phyloP scores from a whole-genome alignment of 2,888 invertebrate genomes.

The Trissoscelio sp. region DNA sequence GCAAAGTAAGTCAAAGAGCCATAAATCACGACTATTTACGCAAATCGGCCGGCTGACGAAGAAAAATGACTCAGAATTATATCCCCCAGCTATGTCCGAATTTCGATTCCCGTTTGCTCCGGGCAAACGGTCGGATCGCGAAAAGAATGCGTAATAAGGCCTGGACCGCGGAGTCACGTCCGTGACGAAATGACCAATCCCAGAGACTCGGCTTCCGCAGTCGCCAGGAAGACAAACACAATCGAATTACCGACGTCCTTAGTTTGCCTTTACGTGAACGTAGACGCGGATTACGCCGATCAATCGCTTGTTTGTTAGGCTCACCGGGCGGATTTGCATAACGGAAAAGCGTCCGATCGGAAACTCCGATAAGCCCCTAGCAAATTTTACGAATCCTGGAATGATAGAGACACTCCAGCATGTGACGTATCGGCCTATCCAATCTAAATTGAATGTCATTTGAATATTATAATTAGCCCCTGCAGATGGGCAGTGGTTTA shows the following conservation, averaged over 20 bases:
- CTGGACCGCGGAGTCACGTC: slow-evolving; percentile 71
- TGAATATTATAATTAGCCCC: slow-evolving; percentile 50
- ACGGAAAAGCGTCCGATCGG: slow-evolving; percentile 74
- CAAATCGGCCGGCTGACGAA: slow-evolving; percentile 74
- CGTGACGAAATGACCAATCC: slow-evolving; percentile 74
- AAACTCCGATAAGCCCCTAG: slow-evolving; percentile 70
- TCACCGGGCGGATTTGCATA: slow-evolving; percentile 61
- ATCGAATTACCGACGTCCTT: slow-evolving; percentile 53
- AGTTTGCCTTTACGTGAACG: slow-evolving; percentile 20
- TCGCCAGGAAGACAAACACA: slow-evolving; percentile 27
- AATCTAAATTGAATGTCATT: slow-evolving; percentile 42
- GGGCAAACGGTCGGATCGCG: slow-evolving; percentile 18
- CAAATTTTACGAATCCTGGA: slow-evolving; percentile 33
- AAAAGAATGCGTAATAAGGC: slow-evolving; percentile 57
- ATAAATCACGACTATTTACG: slow-evolving; percentile 74
- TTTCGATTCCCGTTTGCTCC: slow-evolving; percentile 36
- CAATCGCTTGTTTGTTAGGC: slow-evolving; percentile 49
- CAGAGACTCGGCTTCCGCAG: slow-evolving; percentile 25
- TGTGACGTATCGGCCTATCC: slow-evolving; percentile 7
- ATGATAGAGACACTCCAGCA: neutral
- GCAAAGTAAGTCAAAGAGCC: slow-evolving; percentile 22
- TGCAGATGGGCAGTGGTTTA: slow-evolving; percentile 35
- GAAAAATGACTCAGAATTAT: too few relatives aligned
- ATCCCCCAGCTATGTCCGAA: slow-evolving; percentile 1
- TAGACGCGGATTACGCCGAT: slow-evolving; percentile 46